Evolutionary conservation across 2,113 vertebrate species (phyloP), one percentile per base, ranked within the genome.

Genomic region (Cyprinodon variegatus): DNA sequence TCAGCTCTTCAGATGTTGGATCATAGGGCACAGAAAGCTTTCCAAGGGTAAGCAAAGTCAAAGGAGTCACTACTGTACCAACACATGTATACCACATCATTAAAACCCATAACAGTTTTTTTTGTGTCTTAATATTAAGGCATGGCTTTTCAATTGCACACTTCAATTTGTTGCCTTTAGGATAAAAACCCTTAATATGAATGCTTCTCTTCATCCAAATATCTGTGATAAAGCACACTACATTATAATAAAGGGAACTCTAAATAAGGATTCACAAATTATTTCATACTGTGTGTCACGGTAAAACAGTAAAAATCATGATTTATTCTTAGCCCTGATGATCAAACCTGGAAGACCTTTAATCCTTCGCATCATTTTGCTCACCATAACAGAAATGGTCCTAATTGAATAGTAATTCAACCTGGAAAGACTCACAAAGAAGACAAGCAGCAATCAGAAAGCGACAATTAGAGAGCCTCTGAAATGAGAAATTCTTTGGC

Each of bases 11-110:
- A 94, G 94, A 95, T 95, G 94, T 94, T 93, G 92, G 93, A 94
- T 95, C 93, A 93, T 94, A 94, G 90, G 89, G 89, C 64, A 89
- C 85, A 74, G 85, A 91, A 88, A 92, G 91, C 92, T 93, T 92
- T 93, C 91, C 94, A 94, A 95, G 94, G 93, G 94, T 95, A 95
- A 91, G 93, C 94, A 95, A 95, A 94, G 94, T 94, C 93, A 93
- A 85, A 88, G 83, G 77, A 90, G 87, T 85, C 89, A 80, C 79
- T 94, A 95, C 94, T 92, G 94, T 95, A 95, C 89, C 83, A 76
- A 77, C 82, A 87, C 80, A 90, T 85, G 80, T 70, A 57, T 61
- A 60, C 69, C 70, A 82, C 63, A 77, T 65, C 73, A 84, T 83
- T 76, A 80, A 84, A 67, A 75, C 62, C 78, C 68, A 74, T 84